Evolutionary conservation across 2,888 invertebrate species (phyloP), one percentile per base, ranked within the genome.

Genomic region (Lasioglossum villosulum): DNA sequence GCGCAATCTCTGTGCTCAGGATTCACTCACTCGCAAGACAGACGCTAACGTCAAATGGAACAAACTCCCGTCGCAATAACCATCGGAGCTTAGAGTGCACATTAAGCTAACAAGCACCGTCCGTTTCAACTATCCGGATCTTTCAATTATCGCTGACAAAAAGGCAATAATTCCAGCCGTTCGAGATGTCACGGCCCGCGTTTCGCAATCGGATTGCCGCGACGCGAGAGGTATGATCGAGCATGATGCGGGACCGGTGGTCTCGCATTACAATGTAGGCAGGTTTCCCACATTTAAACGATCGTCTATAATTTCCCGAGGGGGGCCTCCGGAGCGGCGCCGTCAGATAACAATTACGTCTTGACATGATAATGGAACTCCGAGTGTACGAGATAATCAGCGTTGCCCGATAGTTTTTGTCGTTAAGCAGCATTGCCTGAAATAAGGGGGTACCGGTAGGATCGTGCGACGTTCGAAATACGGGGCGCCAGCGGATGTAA

Each of bases 361-460:
- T 39, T 27, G 59, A 77, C 74, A 82, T 68, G 78, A 73, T 81
- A 87, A 85, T 81, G 77, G 68, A 45, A 76, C 30, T 42, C 42
- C 75, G 42, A 82, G 79, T 71, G 45, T 37, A 78, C 71, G 68
- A 45, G 39, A 56, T 71, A 78, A 87, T 87, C 76, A 52, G 34
- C 6, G 27, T 27, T 30, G 4, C 23, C 4, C 37, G 42, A 19
- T 45, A 52, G 42, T 83, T 87, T 77, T 80, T 84, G 52, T 75
- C 72, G 34, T 19, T 14, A 34, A 34, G n/a, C 66, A 70, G 48
- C 66, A 89, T 45, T 52, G 63, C 39, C 30, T 75, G 76, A 89
- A 85, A 89, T 76, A 78, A 87, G 52, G 39, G 30, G 75, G 45
- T 78, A 68, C 39, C 34, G 8, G 8, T 56, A 52, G 34, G 27